These are phyloP conservation scores for Lathamus discolor DNA, from an alignment of 2,113 vertebrate species.

Conservation along the genomic window DNA sequence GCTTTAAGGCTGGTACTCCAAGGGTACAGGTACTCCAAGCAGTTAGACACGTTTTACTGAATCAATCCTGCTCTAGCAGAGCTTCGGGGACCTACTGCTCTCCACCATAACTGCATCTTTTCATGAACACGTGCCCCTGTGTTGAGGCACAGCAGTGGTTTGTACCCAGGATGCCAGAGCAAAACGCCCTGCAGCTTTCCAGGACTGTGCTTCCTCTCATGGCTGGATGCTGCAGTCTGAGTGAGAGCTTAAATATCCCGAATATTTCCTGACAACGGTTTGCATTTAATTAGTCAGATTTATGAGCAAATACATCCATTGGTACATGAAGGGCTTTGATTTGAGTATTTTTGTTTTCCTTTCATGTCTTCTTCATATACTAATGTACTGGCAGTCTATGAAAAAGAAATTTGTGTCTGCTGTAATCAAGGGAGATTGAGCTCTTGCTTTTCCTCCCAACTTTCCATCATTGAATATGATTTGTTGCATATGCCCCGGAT, in stretches of 20 bases:
- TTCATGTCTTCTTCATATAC: slow-evolving; percentile 3
- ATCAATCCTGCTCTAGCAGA: not conserved
- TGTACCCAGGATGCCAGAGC: not conserved
- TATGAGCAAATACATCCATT: not conserved
- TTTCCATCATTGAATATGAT: slow-evolving; percentile 44
- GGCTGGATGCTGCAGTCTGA: not conserved
- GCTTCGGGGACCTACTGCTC: not conserved
- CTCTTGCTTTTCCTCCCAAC: slow-evolving; percentile 24
- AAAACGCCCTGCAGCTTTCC: not conserved
- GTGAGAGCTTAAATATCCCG: not conserved
- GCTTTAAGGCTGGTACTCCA: not conserved
- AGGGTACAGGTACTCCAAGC: not conserved
- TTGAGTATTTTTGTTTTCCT: slow-evolving; percentile 29
- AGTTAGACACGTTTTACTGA: not conserved
- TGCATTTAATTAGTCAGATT: not conserved
- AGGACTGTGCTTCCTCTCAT: accelerated
- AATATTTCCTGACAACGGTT: not conserved
- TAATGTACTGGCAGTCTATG: not conserved
- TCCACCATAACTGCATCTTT: not conserved
- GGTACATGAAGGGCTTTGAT: not conserved
- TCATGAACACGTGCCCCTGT: accelerated
- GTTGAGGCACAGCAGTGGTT: not conserved
- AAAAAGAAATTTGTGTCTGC: slow-evolving; percentile 41
- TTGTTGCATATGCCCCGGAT: slow-evolving; percentile 35
- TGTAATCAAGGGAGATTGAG: slow-evolving; percentile 38